Evolutionary conservation across 2,113 vertebrate genomes (phyloP).

Genomic region (Crypturellus undulatus): DNA sequence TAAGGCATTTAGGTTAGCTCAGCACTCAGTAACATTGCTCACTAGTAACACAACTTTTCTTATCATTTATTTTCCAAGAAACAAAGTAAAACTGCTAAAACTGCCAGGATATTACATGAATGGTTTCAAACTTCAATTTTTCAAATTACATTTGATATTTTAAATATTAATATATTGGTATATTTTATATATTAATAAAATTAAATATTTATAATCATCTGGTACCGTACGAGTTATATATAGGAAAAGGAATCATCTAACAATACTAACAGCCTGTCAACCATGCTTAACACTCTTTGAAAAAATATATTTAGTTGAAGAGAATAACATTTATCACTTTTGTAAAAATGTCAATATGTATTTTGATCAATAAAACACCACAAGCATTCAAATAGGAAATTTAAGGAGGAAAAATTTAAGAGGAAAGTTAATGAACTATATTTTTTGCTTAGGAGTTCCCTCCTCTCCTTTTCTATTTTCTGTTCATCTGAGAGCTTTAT

Average conservation of each 20-base stretch:
- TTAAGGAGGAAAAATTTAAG: not conserved
- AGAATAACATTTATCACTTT: not conserved
- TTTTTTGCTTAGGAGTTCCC: not conserved
- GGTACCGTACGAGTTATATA: fast-evolving
- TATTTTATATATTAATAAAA: not conserved
- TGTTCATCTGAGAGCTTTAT: not conserved
- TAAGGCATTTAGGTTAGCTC: not conserved
- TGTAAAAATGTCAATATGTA: not conserved
- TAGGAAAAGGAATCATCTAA: not conserved
- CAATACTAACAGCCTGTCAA: not conserved
- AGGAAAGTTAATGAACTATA: fast-evolving
- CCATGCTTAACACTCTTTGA: not conserved
- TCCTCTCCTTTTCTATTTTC: not conserved
- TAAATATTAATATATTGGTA: not conserved
- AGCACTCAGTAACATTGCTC: not conserved
- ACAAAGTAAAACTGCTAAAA: not conserved
- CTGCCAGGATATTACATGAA: not conserved
- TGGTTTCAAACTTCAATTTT: not conserved
- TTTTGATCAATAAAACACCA: not conserved
- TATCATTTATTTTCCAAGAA: not conserved
- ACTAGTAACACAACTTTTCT: not conserved
- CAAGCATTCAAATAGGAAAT: not conserved
- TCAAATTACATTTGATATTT: not conserved
- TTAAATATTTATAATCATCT: not conserved
- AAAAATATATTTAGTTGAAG: not conserved